These are phyloP conservation scores for Rhodeus uyekii DNA, from an alignment of 2,797 vertebrate genomes.

Conservation along the genomic window DNA sequence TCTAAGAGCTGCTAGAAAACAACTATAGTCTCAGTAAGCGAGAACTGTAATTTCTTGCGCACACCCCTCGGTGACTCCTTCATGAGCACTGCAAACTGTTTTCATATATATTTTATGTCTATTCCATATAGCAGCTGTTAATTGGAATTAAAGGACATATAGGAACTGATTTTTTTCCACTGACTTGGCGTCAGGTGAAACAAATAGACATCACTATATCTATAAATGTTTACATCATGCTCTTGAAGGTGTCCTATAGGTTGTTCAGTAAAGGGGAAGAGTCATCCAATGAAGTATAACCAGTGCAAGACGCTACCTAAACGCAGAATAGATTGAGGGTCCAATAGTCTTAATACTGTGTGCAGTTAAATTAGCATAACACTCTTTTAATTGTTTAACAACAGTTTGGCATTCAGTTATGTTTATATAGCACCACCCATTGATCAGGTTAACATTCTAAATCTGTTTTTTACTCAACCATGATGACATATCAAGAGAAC, in stretches of 20 bases:
- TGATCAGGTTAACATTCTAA: slow-evolving; percentile 56
- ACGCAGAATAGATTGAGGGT: slow-evolving; percentile 29
- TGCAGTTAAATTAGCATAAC: slow-evolving; percentile 55
- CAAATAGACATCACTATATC: slow-evolving; percentile 42
- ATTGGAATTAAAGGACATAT: slow-evolving; percentile 45
- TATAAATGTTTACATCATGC: slow-evolving; percentile 45
- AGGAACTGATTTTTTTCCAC: slow-evolving; percentile 52
- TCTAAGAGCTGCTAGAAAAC: slow-evolving; percentile 53
- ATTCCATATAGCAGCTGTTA: slow-evolving; percentile 56
- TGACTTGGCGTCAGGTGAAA: slow-evolving; percentile 19
- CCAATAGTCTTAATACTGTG: slow-evolving; percentile 31
- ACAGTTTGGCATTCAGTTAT: slow-evolving; percentile 57
- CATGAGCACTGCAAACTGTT: slow-evolving; percentile 52
- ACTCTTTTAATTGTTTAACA: slow-evolving; percentile 36
- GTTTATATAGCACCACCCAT: slow-evolving; percentile 61
- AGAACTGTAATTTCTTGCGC: slow-evolving; percentile 35
- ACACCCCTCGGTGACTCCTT: slow-evolving; percentile 36
- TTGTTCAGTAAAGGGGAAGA: slow-evolving; percentile 21
- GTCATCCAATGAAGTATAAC: slow-evolving; percentile 46
- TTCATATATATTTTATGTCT: slow-evolving; percentile 49
- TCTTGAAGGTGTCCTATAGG: slow-evolving; percentile 45
- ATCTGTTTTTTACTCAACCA: slow-evolving; percentile 51
- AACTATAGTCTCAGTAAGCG: slow-evolving; percentile 18
- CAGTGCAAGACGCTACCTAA: slow-evolving; percentile 57
- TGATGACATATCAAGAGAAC: slow-evolving; percentile 51